phyloP scores from a whole-genome alignment of 2,888 invertebrate species.

The Cheiracanthium punctorium region DNA sequence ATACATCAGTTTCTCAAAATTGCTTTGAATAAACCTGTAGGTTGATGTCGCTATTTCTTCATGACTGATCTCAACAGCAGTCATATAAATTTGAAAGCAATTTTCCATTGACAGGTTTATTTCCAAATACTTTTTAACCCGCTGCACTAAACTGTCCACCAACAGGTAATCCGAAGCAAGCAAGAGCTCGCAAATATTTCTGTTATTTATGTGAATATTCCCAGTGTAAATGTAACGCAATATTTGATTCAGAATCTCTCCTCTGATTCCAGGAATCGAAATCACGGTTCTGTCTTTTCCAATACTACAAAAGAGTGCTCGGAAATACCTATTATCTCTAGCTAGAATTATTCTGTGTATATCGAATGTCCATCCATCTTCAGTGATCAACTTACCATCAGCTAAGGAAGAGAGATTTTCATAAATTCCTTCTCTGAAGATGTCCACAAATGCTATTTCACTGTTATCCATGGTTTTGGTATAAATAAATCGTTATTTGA shows the following conservation, averaged over 20 bases:
- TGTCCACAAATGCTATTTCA: too few relatives aligned
- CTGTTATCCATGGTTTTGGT: too few relatives aligned
- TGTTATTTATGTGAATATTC: not conserved
- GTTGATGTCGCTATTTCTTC: not conserved
- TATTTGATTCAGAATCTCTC: slow-evolving; percentile 2
- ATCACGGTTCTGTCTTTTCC: not conserved
- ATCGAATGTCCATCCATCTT: slow-evolving; percentile 23
- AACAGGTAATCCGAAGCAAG: slow-evolving; percentile 12
- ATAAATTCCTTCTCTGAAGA: not conserved
- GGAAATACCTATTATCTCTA: slow-evolving; percentile 13
- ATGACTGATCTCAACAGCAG: not conserved
- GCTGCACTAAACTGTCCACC: not conserved
- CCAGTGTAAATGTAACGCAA: slow-evolving; percentile 25
- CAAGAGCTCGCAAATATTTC: slow-evolving; percentile 12
- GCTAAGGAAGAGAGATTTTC: not conserved
- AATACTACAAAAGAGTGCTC: slow-evolving; percentile 2
- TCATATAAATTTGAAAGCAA: not conserved
- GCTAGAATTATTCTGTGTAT: slow-evolving; percentile 27
- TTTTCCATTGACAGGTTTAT: not conserved
- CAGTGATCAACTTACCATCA: slow-evolving; percentile 11
- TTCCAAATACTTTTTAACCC: not conserved
- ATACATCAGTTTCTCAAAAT: slow-evolving; percentile 28
- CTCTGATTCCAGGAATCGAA: not conserved
- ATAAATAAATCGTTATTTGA: too few relatives aligned
- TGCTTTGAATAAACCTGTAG: slow-evolving; percentile 21